A percentile compares a stretch with the other conserved stretches of the same genome.
These are phyloP conservation scores for Diarsia rubi DNA, from an alignment of 2,888 invertebrate genomes.

Conservation along the genomic window DNA sequence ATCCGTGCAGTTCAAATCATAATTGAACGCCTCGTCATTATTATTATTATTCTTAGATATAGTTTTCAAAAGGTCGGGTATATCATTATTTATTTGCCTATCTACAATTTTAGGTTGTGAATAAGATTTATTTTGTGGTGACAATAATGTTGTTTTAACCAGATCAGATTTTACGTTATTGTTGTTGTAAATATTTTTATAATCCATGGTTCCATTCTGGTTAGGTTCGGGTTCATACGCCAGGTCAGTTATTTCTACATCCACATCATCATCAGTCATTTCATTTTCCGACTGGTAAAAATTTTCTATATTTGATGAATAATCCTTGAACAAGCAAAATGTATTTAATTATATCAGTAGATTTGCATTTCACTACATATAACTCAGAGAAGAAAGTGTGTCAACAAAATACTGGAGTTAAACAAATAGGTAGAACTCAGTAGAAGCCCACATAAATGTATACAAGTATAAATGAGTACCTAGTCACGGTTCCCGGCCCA, in stretches of 20 bases:
- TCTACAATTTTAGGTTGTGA: constrained; percentile 69
- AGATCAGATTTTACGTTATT: constrained; percentile 76
- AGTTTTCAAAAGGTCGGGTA: constrained; percentile 87
- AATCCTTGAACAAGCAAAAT: constrained; percentile 80
- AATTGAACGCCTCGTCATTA: constrained; percentile 73
- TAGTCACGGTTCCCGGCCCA: constrained; percentile 38
- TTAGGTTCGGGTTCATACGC: constrained; percentile 75
- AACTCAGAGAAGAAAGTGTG: constrained; percentile 9
- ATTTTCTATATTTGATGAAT: constrained; percentile 87
- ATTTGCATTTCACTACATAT: background rate
- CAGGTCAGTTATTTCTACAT: constrained; percentile 83
- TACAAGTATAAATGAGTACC: constrained; percentile 34
- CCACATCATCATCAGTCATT: constrained; percentile 88
- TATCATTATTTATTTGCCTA: constrained; percentile 78
- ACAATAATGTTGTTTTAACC: constrained; percentile 66
- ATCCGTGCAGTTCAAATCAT: constrained; percentile 80
- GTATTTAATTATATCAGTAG: background rate
- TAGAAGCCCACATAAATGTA: constrained; percentile 28
- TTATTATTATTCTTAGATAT: constrained; percentile 84
- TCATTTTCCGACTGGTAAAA: constrained; percentile 90
- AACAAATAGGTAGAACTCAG: constrained; percentile 13
- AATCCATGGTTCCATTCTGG: constrained; percentile 72
- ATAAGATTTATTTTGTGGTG: constrained; percentile 64
- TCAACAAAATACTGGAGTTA: constrained; percentile 23
- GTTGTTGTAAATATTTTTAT: constrained; percentile 84